Evolutionary conservation across 1,140 invertebrate genomes (phyloP), one percentile per base, ranked within the genome.

Genomic region (Parapsyche elsis): DNA sequence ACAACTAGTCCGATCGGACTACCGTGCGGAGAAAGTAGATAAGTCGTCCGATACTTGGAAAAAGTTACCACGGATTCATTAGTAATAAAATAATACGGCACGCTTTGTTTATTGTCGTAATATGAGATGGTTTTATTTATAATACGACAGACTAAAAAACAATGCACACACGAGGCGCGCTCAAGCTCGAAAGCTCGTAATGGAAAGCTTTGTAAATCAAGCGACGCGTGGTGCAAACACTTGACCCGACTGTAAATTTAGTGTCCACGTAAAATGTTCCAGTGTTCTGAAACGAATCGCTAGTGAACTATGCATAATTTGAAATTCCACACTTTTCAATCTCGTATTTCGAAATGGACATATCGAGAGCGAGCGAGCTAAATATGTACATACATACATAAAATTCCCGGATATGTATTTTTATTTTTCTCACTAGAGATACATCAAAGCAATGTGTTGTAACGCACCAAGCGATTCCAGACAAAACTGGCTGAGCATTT

Each of bases 171-270:
- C 14, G 71, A 38, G 12, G 21, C 16, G 46, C 30, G 38, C 71
- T 23, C 71, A 74, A 74, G 44, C 46, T 53, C 23, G 5, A 23
- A 74, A 74, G 71, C 16, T 38, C 30, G 30, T 74, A 74, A 74
- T 74, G 71, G 71, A 74, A 38, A 74, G 71, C 71, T 74, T 74
- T 74, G 71, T 53, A 74, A 74, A 74, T 21, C 71, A 74, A 49
- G 46, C 71, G 44, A 16, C 19, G 71, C 71, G 71, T 49, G 24
- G 9, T 30, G 23, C 67, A 71, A 71, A 71, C 26, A 38, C 67
- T 14, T 38, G 16, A 71, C 67, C 24, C 23, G 67, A 30, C 67
- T 38, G 24, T 71, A 61, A 61, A 61, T 19, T 61, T 61, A 21
- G 16, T 61, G 7, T 4, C 1, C 30, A 38, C 7, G 30, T 7